phyloP scores from a whole-genome alignment of 2,797 vertebrate species.

The Paedocypris micromegethes region DNA sequence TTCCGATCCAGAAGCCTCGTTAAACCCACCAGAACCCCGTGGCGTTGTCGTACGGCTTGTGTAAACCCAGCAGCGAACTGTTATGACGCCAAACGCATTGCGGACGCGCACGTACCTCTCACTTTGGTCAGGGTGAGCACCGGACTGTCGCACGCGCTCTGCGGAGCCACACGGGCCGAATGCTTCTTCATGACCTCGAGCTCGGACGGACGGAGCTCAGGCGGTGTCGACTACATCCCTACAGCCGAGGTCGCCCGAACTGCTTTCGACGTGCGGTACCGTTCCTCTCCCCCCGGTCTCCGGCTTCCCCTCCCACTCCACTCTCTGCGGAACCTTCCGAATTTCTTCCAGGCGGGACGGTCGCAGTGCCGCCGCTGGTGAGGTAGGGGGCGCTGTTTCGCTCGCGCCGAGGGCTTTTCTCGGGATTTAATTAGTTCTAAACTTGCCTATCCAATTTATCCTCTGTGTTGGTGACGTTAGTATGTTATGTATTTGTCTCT shows the following conservation, averaged over 20 bases:
- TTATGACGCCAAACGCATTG: conserved; percentile 1
- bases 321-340: conserved; percentile 33
- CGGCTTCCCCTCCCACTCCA: conserved; percentile 26
- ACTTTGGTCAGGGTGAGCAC: conserved; percentile 96
- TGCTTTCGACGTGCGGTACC: conserved; percentile 41
- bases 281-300: conserved; percentile 6
- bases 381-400: too few relatives aligned
- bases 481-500: too few relatives aligned
- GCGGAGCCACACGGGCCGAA: conserved; percentile 90
- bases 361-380: conserved; percentile 13
- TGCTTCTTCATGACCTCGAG: conserved; percentile 92
- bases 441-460: too few relatives aligned
- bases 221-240: conserved; percentile 87
- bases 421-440: too few relatives aligned
- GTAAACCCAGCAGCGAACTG: background rate
- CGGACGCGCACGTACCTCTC: conserved; percentile 75
- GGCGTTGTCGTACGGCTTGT: too few relatives aligned
- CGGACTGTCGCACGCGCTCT: conserved; percentile 94
- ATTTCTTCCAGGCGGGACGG: conserved; percentile 27
- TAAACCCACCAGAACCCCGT: background rate
- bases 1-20: background rate
- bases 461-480: too few relatives aligned
- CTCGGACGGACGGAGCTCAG: conserved; percentile 78
- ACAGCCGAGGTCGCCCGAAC: conserved; percentile 67
- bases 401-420: too few relatives aligned